Percentiles rank a stretch among this genome's conserved stretches.
Conservation (phyloP, 2,888 invertebrate species). For the Melolontha melolontha region DNA sequence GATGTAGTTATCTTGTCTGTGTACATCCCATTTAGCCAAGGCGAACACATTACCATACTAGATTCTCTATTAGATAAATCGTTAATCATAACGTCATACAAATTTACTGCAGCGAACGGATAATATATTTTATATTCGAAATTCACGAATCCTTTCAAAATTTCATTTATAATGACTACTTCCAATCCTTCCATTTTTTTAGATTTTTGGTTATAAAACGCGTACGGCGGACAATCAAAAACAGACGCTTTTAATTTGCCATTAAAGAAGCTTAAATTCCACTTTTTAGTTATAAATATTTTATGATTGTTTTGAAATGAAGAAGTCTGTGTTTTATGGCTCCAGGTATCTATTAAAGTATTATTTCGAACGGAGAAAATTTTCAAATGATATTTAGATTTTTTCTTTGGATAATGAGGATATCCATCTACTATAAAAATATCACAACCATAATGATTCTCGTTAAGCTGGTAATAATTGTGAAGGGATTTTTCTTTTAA, state of each 20-base stretch:
- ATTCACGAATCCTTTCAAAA: not conserved
- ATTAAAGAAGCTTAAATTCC: conserved; percentile 14
- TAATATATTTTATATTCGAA: conserved; percentile 25
- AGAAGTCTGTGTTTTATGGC: not conserved
- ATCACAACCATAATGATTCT: conserved; percentile 22
- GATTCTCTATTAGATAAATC: conserved; percentile 1
- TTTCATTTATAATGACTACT: conserved; percentile 8
- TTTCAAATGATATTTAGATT: not conserved
- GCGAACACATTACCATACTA: conserved; percentile 9
- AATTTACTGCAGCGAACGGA: not conserved
- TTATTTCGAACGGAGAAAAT: conserved; percentile 17
- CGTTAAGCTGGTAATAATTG: conserved; percentile 17
- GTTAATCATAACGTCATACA: conserved; percentile 15
- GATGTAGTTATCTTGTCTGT: conserved; percentile 10
- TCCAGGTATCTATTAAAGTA: conserved; percentile 8
- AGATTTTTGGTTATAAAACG: conserved; percentile 1
- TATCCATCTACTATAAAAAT: conserved; percentile 21
- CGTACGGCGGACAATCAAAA: conserved; percentile 24
- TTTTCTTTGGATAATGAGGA: not conserved
- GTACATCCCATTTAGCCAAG: conserved; percentile 17
- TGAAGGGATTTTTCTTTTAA: not conserved
- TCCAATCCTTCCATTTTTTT: conserved; percentile 19
- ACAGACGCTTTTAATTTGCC: conserved; percentile 6
- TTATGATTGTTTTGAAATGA: not conserved
- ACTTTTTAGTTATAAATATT: conserved; percentile 1